phyloP scores from a whole-genome alignment of 2,113 vertebrate genomes.

The Promerops cafer region DNA sequence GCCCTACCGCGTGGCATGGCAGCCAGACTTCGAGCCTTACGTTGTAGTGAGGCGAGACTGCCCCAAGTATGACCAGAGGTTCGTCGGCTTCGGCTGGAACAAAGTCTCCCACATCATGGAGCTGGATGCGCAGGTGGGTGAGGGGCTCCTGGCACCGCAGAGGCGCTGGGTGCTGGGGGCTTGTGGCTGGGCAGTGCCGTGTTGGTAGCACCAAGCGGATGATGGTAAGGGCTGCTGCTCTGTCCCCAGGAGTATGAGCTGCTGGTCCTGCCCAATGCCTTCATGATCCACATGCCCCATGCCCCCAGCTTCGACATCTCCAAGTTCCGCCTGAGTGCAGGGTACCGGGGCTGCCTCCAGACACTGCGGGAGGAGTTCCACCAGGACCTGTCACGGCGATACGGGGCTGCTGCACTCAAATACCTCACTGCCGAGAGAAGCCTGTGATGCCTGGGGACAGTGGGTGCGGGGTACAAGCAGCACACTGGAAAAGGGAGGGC shows the following conservation, averaged over 20 bases:
- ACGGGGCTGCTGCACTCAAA: constrained; percentile 90
- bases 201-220: accelerated
- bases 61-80: constrained; percentile 90
- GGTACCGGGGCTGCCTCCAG: constrained; percentile 86
- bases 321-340: constrained; percentile 87
- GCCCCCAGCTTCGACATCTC: constrained; percentile 95
- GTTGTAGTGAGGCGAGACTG: constrained; percentile 90
- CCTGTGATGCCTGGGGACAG: constrained; percentile 43
- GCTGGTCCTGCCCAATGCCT: constrained; percentile 92
- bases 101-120: constrained; percentile 95
- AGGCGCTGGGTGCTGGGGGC: neutral
- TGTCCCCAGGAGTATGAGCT: constrained; percentile 85
- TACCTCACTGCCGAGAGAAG: constrained; percentile 91
- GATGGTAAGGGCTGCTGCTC: neutral
- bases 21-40: constrained; percentile 91
- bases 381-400: constrained; percentile 90
- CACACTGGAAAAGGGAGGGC: neutral
- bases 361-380: constrained; percentile 93
- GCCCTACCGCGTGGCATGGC: constrained; percentile 89
- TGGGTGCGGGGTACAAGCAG: neutral
- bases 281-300: constrained; percentile 96
- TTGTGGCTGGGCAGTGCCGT: accelerated
- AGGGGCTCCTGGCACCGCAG: neutral
- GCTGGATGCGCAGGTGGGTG: constrained; percentile 89
- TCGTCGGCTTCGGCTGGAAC: constrained; percentile 97